Evolutionary conservation across 1,140 invertebrate species (phyloP).

Genomic region (Calliopsis andreniformis): DNA sequence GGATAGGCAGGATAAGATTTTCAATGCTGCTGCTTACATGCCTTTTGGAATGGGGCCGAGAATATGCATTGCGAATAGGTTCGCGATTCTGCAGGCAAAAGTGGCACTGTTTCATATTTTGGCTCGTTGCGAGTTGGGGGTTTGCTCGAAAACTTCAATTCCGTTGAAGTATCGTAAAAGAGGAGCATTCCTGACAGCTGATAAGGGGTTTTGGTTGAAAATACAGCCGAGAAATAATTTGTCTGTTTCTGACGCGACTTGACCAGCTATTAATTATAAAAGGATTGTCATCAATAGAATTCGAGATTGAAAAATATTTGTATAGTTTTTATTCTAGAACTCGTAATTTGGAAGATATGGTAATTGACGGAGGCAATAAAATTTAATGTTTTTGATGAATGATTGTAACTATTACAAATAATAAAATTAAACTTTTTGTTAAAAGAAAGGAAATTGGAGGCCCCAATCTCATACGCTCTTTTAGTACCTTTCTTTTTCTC

Average conservation of each 20-base stretch:
- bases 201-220: slow-evolving; percentile 55
- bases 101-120: slow-evolving; percentile 64
- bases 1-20: slow-evolving; percentile 69
- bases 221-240: slow-evolving; percentile 52
- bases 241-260: neutral
- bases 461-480: too few species aligned
- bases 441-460: too few species aligned
- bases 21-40: slow-evolving; percentile 8
- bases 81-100: slow-evolving; percentile 47
- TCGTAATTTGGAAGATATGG: too few species aligned
- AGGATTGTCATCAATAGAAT: too few species aligned
- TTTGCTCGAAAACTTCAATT: slow-evolving; percentile 50
- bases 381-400: too few species aligned
- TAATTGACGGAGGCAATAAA: too few species aligned
- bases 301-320: too few species aligned
- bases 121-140: slow-evolving; percentile 56
- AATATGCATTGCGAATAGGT: slow-evolving; percentile 71
- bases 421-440: too few species aligned
- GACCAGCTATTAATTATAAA: neutral
- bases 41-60: slow-evolving; percentile 56
- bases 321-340: too few species aligned
- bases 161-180: slow-evolving; percentile 42
- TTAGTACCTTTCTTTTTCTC: too few species aligned
- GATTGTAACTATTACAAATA: too few species aligned
- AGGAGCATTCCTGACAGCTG: slow-evolving; percentile 23